Evolutionary conservation across 2,113 vertebrate genomes (phyloP).

Genomic region (Pomatostomus ruficeps): DNA sequence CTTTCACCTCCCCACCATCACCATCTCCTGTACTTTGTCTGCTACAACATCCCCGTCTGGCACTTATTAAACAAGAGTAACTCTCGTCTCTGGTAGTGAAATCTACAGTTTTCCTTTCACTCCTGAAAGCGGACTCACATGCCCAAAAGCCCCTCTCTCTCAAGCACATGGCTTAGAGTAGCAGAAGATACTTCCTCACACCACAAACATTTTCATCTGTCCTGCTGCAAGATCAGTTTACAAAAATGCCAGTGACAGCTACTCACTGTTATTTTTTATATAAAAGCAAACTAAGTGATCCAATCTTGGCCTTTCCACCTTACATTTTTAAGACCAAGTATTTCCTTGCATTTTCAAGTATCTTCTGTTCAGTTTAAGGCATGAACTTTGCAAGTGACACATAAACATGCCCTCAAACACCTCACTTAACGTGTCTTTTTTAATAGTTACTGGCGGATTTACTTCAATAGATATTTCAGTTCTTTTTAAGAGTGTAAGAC

Average conservation of each 20-base stretch:
- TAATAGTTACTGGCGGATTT: neutral
- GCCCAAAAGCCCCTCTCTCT: neutral
- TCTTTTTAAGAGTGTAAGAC: neutral
- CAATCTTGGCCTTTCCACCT: neutral
- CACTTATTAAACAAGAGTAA: neutral
- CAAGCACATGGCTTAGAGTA: neutral
- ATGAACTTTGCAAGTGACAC: neutral
- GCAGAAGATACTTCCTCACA: neutral
- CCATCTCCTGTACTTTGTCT: neutral
- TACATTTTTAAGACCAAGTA: neutral
- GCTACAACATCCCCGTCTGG: neutral
- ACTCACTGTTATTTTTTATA: neutral
- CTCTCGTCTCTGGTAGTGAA: fast-evolving
- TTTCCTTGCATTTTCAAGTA: neutral
- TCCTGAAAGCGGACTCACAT: neutral
- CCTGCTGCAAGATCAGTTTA: neutral
- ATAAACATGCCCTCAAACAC: neutral
- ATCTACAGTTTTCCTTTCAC: neutral
- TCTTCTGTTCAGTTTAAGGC: neutral
- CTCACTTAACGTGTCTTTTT: neutral
- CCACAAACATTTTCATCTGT: neutral
- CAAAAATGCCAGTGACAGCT: neutral
- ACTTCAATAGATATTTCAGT: neutral
- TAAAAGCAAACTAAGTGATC: neutral
- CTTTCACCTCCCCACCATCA: neutral